phyloP scores from a whole-genome alignment of 2,113 vertebrate genomes.

The Raja brachyura region DNA sequence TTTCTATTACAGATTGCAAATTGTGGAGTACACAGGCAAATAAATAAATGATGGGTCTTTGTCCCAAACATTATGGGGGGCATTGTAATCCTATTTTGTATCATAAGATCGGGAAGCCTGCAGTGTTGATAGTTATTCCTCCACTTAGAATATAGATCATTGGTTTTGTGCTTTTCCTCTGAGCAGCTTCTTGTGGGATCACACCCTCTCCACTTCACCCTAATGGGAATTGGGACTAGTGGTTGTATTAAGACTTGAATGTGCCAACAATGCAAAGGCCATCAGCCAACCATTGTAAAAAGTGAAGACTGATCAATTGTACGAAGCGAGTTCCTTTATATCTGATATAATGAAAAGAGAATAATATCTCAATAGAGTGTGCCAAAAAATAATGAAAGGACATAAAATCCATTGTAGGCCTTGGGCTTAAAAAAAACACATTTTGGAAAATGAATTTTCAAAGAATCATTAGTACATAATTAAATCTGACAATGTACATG shows the following conservation, averaged over 20 bases:
- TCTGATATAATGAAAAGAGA: neutral
- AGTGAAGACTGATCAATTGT: constrained; percentile 1
- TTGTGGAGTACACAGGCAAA: too few relatives aligned
- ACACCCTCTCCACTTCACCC: too few relatives aligned
- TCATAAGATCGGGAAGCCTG: neutral
- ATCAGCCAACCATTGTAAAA: neutral
- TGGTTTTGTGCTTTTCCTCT: neutral
- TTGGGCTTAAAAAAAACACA: neutral
- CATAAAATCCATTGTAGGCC: neutral
- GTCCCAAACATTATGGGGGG: too few relatives aligned
- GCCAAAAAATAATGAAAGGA: neutral
- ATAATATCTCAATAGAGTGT: neutral
- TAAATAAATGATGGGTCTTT: too few relatives aligned
- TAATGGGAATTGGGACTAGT: neutral
- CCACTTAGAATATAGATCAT: neutral
- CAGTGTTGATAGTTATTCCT: neutral
- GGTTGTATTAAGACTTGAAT: neutral
- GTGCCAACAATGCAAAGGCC: neutral
- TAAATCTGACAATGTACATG: neutral
- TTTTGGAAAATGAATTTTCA: neutral
- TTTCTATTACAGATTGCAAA: too few relatives aligned
- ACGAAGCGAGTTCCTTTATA: neutral
- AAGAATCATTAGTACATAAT: neutral
- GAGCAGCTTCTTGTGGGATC: too few relatives aligned
- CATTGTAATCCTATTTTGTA: neutral